phyloP scores from a whole-genome alignment of 2,888 invertebrate species.

The Copidosoma aretas region DNA sequence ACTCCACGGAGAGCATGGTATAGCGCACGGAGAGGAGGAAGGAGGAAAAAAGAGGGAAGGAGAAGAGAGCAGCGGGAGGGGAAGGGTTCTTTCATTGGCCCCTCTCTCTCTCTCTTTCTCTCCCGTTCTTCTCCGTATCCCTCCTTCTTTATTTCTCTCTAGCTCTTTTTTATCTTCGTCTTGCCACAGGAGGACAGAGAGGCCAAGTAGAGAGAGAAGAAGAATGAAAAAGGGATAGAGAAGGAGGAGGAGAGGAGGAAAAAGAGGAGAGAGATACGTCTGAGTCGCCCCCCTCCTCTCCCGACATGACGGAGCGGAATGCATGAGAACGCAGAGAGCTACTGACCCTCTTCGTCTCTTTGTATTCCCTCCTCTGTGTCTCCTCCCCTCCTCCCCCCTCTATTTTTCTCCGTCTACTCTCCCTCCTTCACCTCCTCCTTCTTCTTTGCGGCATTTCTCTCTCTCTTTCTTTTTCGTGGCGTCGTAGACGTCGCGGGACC shows the following conservation, averaged over 20 bases:
- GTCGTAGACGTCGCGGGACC: not conserved
- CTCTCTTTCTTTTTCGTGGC: constrained; percentile 16
- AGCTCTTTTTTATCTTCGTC: constrained; percentile 28
- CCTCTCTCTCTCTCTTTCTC: constrained; percentile 25
- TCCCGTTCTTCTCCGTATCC: constrained; percentile 9
- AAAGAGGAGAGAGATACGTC: constrained; percentile 32
- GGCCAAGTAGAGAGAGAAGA: constrained; percentile 39
- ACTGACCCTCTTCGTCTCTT: constrained; percentile 54
- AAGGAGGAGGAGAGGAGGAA: constrained; percentile 40
- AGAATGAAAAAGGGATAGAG: constrained; percentile 41
- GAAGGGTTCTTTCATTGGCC: constrained; percentile 36
- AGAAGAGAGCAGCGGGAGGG: constrained; percentile 30
- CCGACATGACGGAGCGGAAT: constrained; percentile 61
- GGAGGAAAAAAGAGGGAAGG: not conserved
- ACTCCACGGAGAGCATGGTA: constrained; percentile 4
- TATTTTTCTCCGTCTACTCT: constrained; percentile 12
- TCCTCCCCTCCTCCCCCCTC: constrained; percentile 11
- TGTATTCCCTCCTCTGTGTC: constrained; percentile 24
- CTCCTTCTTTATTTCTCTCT: constrained; percentile 18
- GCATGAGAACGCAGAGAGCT: constrained; percentile 61
- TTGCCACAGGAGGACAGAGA: constrained; percentile 24
- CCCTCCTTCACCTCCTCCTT: constrained; percentile 23
- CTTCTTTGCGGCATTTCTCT: constrained; percentile 25
- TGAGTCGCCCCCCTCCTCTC: constrained; percentile 55
- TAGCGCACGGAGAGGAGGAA: not conserved